Evolutionary conservation across 2,797 vertebrate genomes (phyloP).

Genomic region (Enteromius radiatus): DNA sequence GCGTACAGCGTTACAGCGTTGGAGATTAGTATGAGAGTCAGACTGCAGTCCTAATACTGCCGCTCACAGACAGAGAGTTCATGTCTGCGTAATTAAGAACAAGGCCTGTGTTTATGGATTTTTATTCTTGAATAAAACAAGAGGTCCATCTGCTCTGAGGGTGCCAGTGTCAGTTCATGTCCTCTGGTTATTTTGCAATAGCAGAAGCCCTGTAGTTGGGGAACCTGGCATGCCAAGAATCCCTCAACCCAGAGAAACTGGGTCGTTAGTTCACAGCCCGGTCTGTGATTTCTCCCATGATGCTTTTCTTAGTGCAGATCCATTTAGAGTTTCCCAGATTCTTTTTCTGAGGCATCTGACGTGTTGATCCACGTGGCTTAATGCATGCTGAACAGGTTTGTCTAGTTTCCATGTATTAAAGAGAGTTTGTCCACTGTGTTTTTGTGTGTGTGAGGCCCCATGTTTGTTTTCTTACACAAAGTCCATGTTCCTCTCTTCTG

Average conservation of each 20-base stretch:
- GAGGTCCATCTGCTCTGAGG: slow-evolving; percentile 40
- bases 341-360: neutral
- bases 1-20: too few species aligned
- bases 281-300: neutral
- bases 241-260: slow-evolving; percentile 15
- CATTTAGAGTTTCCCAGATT: neutral
- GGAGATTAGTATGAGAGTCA: slow-evolving; percentile 30
- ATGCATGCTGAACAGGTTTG: slow-evolving; percentile 9
- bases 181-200: slow-evolving; percentile 26
- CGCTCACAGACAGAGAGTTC: neutral
- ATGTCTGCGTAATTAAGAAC: slow-evolving; percentile 43
- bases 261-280: slow-evolving; percentile 32
- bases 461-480: slow-evolving; percentile 51
- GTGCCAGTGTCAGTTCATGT: slow-evolving; percentile 3
- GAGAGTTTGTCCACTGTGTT: neutral
- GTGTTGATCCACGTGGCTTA: slow-evolving; percentile 25
- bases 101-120: slow-evolving; percentile 2
- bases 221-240: slow-evolving; percentile 2
- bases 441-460: slow-evolving; percentile 34
- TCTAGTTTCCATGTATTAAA: slow-evolving; percentile 35
- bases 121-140: slow-evolving; percentile 37
- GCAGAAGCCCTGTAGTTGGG: slow-evolving; percentile 22
- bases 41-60: slow-evolving; percentile 20
- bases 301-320: neutral
- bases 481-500: slow-evolving; percentile 18